Conservation (phyloP, 2,113 vertebrate species). For the Maylandia zebra region DNA sequence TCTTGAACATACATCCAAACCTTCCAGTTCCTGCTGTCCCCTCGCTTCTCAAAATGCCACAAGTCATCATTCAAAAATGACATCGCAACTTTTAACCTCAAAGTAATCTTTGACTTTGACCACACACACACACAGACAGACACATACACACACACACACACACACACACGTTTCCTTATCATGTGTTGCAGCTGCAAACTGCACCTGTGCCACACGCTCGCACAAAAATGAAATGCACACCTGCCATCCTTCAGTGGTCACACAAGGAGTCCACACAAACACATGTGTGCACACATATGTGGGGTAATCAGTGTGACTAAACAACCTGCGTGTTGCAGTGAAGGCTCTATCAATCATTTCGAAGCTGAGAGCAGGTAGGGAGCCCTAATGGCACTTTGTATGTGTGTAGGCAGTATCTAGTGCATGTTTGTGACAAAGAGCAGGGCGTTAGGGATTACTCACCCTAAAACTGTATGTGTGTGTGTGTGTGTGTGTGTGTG, state of each 20-base stretch:
- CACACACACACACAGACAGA: not conserved
- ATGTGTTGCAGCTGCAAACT: not conserved
- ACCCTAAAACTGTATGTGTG: not conserved
- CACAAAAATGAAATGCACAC: not conserved
- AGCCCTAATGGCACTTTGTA: conserved; percentile 24
- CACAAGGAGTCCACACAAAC: not conserved
- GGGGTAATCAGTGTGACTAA: conserved; percentile 43
- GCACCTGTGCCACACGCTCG: not conserved
- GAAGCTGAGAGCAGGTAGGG: conserved; percentile 24
- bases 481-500: not conserved
- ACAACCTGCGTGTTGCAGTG: conserved; percentile 34
- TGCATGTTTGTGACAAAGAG: not conserved
- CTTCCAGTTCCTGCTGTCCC: not conserved
- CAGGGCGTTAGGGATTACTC: not conserved
- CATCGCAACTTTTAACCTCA: not conserved
- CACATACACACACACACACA: not conserved
- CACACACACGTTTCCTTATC: not conserved
- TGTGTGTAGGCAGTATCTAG: not conserved
- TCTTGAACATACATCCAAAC: not conserved
- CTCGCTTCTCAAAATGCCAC: not conserved
- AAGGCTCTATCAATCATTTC: conserved; percentile 49
- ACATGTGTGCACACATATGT: not conserved
- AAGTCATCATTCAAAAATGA: not conserved
- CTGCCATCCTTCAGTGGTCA: not conserved
- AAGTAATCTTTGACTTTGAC: not conserved